Percentiles rank a stretch among this genome's conserved stretches.
phyloP scores from a whole-genome alignment of 1,140 invertebrate genomes.

The Charaxes varanes region DNA sequence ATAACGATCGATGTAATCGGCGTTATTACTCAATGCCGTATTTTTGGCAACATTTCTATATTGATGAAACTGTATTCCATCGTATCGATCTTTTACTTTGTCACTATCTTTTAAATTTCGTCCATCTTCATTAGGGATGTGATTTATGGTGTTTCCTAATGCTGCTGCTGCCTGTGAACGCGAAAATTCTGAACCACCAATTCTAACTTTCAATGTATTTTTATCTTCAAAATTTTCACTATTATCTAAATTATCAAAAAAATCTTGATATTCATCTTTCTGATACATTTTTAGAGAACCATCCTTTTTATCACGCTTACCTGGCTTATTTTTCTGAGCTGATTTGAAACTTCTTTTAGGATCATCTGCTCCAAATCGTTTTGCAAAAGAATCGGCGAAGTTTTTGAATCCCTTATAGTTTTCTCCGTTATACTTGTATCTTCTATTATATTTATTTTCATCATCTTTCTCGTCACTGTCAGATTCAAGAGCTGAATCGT shows the following conservation, averaged over 20 bases:
- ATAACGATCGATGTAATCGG: slow-evolving; percentile 30
- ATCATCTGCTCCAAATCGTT: slow-evolving; percentile 48
- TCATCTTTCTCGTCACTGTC: slow-evolving; percentile 22
- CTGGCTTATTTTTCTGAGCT: slow-evolving; percentile 28
- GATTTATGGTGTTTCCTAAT: slow-evolving; percentile 23
- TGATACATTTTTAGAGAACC: slow-evolving; percentile 81
- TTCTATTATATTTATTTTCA: slow-evolving; percentile 8
- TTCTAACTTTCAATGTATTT: slow-evolving; percentile 26
- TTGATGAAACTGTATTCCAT: slow-evolving; percentile 22
- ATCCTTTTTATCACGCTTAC: slow-evolving; percentile 79
- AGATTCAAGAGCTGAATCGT: slow-evolving; percentile 23
- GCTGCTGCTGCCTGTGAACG: slow-evolving; percentile 30
- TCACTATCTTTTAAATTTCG: slow-evolving; percentile 21
- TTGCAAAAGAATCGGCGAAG: slow-evolving; percentile 45
- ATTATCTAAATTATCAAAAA: slow-evolving; percentile 76
- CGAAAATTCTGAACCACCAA: slow-evolving; percentile 37
- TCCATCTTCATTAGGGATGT: slow-evolving; percentile 22
- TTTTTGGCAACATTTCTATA: slow-evolving; percentile 36
- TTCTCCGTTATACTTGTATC: slow-evolving; percentile 22
- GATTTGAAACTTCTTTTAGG: slow-evolving; percentile 35
- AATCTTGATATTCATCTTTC: slow-evolving; percentile 83
- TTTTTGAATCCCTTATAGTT: slow-evolving; percentile 44
- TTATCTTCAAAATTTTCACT: slow-evolving; percentile 33
- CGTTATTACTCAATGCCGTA: slow-evolving; percentile 32
- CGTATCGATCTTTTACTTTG: slow-evolving; percentile 17